Evolutionary conservation across 1,140 invertebrate genomes (phyloP), one percentile per base, ranked within the genome.

Genomic region (Pseudomyrmex flavicornis): DNA sequence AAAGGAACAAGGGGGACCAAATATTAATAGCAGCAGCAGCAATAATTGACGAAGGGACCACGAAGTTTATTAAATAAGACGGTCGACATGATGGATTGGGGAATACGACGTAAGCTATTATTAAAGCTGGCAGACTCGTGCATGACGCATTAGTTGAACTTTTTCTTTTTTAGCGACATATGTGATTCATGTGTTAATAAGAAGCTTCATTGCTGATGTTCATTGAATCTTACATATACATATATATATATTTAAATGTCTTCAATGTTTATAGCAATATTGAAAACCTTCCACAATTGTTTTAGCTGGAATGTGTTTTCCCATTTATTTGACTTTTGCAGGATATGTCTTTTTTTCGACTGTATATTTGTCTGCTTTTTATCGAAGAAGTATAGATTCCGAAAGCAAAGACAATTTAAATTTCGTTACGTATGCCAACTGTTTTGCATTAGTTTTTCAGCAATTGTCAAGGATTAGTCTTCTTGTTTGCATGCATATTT

Each of bases 71-170:
- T 44, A 82, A 63, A 56, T 59, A 69, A 80, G 75, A 20, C 79
- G 35, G 35, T 76, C 89, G 93, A 88, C 77, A 96, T 96, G 96
- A 96, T 97, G 96, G 96, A 97, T 95, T 97, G 96, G 96, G 96
- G 96, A 93, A 96, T 97, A 91, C 96, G 96, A 95, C 96, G 96
- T 97, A 96, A 96, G 96, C 76, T 80, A 44, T 48, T 59, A 50
- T 72, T 58, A 70, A 79, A 69, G 76, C 76, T 61, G 76, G 44
- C n/a, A 17, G 15, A 72, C 70, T 80, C 44, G 46, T 70, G 76
- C 46, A 80, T 70, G 76, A 35, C 66, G 66, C 54, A 68, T 77
- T 22, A 52, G 46, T 48, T 76, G 12, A 68, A 77, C 22, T 68
- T 76, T 44, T 17, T 48, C 50, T 35, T 76, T 10, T 52, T 52